Evolutionary conservation across 2,113 vertebrate genomes (phyloP).

Genomic region (Myotis brandtii): DNA sequence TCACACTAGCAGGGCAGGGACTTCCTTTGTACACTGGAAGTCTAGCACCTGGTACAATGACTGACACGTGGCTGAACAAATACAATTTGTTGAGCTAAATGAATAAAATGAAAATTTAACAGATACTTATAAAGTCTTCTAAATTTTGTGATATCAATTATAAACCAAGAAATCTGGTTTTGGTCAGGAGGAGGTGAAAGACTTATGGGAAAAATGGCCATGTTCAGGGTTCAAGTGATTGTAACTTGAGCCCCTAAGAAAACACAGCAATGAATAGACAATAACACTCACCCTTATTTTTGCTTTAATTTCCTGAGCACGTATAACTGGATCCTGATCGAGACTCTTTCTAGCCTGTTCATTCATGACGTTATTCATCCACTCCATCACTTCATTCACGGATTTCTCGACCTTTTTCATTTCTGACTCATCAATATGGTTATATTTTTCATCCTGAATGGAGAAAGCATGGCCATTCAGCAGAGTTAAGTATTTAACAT

Average conservation of each 20-base stretch:
- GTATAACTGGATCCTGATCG: slow-evolving; percentile 87
- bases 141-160: neutral
- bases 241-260: neutral
- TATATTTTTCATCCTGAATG: slow-evolving; percentile 88
- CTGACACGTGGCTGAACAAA: neutral
- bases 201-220: neutral
- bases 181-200: neutral
- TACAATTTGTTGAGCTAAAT: neutral
- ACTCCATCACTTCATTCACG: slow-evolving; percentile 87
- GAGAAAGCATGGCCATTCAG: neutral
- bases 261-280: neutral
- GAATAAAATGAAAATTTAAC: neutral
- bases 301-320: slow-evolving; percentile 85
- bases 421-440: slow-evolving; percentile 88
- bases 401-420: slow-evolving; percentile 90
- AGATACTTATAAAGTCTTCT: neutral
- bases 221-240: neutral
- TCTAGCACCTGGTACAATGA: neutral
- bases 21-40: neutral
- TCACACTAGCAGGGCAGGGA: neutral
- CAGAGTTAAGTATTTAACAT: slow-evolving; percentile 44
- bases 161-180: neutral
- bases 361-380: slow-evolving; percentile 89
- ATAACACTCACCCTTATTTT: slow-evolving; percentile 86
- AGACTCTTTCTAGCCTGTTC: slow-evolving; percentile 87